Conservation (phyloP, 2,888 invertebrate species). For the Hyalella azteca region DNA sequence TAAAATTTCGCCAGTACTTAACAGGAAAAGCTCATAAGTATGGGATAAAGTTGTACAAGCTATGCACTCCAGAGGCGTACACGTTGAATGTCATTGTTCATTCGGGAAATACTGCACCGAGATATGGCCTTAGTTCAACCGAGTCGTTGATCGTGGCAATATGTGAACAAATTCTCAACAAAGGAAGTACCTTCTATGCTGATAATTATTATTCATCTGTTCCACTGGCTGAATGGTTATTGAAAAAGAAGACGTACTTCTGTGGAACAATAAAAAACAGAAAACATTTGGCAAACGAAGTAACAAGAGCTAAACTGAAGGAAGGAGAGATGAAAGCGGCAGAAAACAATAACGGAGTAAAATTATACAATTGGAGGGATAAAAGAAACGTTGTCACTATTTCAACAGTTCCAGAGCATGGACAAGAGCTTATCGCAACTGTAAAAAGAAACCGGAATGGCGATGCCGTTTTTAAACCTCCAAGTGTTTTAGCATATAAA, state of each 20-base stretch:
- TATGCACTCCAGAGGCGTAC: conserved; percentile 12
- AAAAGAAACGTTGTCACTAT: conserved; percentile 39
- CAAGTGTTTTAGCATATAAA: conserved; percentile 38
- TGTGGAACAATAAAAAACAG: conserved; percentile 17
- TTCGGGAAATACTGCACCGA: background rate
- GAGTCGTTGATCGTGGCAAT: conserved; percentile 12
- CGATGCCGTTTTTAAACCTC: conserved; percentile 38
- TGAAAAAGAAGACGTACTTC: background rate
- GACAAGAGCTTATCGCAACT: background rate
- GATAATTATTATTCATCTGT: conserved; percentile 19
- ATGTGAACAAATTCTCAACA: conserved; percentile 18
- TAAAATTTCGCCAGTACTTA: conserved; percentile 4
- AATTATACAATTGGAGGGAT: conserved; percentile 40
- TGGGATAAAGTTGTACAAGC: background rate
- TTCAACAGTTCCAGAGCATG: conserved; percentile 42
- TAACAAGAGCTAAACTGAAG: conserved; percentile 12
- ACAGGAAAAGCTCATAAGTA: background rate
- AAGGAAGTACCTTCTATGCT: conserved; percentile 15
- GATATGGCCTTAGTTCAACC: background rate
- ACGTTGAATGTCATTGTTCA: conserved; percentile 18
- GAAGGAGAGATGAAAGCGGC: conserved; percentile 9
- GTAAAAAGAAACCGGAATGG: conserved; percentile 21
- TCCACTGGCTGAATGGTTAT: conserved; percentile 2
- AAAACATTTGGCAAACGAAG: conserved; percentile 10
- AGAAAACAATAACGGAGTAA: conserved; percentile 45